Evolutionary conservation across 2,113 vertebrate genomes (phyloP).

Genomic region (Planiliza haematocheilus): DNA sequence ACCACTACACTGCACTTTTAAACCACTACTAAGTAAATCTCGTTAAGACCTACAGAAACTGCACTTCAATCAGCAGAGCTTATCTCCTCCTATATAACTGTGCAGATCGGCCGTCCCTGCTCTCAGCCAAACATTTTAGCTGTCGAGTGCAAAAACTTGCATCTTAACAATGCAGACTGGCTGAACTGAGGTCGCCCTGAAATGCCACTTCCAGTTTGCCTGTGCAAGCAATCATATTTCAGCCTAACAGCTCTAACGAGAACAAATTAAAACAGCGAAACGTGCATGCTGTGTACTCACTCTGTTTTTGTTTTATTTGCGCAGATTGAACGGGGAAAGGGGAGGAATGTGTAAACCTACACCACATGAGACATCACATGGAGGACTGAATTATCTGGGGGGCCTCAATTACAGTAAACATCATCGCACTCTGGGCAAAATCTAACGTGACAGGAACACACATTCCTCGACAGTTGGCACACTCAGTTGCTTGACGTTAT

Average conservation of each 20-base stretch:
- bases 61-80: slow-evolving; percentile 18
- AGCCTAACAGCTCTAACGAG: slow-evolving; percentile 4
- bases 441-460: not conserved
- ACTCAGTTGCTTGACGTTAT: too few relatives aligned
- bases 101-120: not conserved
- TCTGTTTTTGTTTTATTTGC: slow-evolving; percentile 23
- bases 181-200: too few relatives aligned
- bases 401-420: slow-evolving; percentile 13
- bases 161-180: not conserved
- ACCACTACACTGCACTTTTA: not conserved
- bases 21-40: slow-evolving; percentile 10
- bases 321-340: slow-evolving; percentile 6
- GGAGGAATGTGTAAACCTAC: not conserved
- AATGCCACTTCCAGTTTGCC: not conserved
- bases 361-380: slow-evolving; percentile 1
- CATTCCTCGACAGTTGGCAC: not conserved
- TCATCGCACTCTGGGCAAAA: not conserved
- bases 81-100: not conserved
- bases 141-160: too few relatives aligned
- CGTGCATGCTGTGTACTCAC: slow-evolving; percentile 2
- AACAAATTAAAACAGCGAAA: slow-evolving; percentile 8
- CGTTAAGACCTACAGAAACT: too few relatives aligned
- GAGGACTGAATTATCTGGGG: slow-evolving; percentile 17
- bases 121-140: not conserved
- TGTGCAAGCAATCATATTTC: slow-evolving; percentile 15